Evolutionary conservation across 2,797 vertebrate species (phyloP).

Genomic region (Pteropus rufus): DNA sequence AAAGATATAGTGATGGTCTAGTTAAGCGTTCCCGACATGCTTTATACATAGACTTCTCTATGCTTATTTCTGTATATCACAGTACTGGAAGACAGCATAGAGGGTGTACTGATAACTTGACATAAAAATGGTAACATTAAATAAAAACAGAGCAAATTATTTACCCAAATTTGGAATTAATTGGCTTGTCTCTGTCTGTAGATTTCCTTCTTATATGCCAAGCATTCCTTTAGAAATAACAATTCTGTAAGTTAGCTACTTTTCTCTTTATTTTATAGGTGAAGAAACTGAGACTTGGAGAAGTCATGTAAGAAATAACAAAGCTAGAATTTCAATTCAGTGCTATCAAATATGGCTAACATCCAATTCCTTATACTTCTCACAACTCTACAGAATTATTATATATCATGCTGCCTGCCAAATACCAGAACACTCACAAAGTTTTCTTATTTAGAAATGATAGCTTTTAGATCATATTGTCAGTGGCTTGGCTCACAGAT

Average conservation of each 20-base stretch:
- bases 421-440: neutral
- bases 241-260: neutral
- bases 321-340: neutral
- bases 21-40: neutral
- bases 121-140: neutral
- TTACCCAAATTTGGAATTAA: neutral
- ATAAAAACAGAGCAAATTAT: neutral
- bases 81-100: neutral
- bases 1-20: neutral
- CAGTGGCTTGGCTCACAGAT: neutral
- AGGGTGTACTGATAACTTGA: neutral
- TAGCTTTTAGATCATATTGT: neutral
- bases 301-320: neutral
- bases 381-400: neutral
- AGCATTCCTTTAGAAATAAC: neutral
- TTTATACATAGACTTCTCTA: neutral
- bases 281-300: neutral
- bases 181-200: neutral
- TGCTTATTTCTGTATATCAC: neutral
- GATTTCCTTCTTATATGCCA: neutral
- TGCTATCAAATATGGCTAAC: neutral
- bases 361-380: neutral
- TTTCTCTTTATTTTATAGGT: neutral
- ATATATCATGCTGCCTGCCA: neutral
- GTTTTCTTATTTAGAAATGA: neutral